These are phyloP conservation scores for Ellobius talpinus DNA, from an alignment of 2,113 vertebrate species.

Conservation along the genomic window DNA sequence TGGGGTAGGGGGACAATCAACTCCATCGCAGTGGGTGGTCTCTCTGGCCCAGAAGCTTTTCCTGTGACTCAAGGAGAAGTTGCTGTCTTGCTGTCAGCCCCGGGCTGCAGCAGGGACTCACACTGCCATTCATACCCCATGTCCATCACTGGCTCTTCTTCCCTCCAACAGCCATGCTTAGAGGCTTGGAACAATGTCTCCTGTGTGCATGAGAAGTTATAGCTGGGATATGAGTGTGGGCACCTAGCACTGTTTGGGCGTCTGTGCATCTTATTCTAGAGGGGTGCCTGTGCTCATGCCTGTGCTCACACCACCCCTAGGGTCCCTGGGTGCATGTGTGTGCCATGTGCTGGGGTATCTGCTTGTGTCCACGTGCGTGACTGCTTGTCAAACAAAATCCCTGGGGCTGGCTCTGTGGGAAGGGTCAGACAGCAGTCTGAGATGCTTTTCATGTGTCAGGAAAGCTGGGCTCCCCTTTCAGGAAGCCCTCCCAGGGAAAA, in stretches of 20 bases:
- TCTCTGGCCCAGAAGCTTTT: constrained; percentile 44
- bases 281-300: too few species aligned
- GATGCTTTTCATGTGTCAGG: constrained; percentile 78
- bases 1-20: neutral
- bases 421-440: constrained; percentile 74
- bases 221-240: neutral
- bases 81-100: constrained; percentile 30
- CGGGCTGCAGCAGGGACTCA: constrained; percentile 32
- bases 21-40: constrained; percentile 59
- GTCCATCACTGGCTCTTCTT: neutral
- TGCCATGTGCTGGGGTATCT: constrained; percentile 32
- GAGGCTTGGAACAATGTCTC: neutral
- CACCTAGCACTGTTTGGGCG: neutral
- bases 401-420: constrained; percentile 69
- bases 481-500: constrained; percentile 81
- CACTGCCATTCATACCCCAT: neutral
- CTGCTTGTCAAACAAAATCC: constrained; percentile 73
- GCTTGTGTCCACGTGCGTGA: constrained; percentile 68
- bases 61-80: constrained; percentile 59
- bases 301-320: neutral
- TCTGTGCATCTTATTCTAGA: neutral
- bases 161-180: neutral
- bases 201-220: neutral
- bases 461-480: constrained; percentile 80
- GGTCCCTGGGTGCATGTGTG: neutral